phyloP scores from a whole-genome alignment of 2,113 vertebrate species.

The Pedetes capensis region DNA sequence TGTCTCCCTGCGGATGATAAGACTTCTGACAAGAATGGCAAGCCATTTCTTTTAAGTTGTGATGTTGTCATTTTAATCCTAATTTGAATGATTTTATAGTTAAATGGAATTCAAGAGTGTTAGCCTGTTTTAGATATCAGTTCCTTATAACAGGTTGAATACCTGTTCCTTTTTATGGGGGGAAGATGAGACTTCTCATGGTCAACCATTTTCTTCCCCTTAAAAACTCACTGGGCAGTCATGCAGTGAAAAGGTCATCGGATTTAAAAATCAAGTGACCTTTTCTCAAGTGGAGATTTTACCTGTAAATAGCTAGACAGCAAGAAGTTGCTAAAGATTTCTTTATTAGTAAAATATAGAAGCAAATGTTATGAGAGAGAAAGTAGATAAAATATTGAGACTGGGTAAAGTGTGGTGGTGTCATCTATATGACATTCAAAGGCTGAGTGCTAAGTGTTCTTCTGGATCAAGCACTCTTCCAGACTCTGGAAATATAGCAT shows the following conservation, averaged over 20 bases:
- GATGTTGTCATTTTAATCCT: background rate
- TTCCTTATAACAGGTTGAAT: background rate
- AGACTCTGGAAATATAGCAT: background rate
- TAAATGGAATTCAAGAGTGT: background rate
- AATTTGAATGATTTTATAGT: slow-evolving; percentile 27
- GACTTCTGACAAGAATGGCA: background rate
- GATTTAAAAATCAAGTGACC: background rate
- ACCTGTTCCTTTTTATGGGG: background rate
- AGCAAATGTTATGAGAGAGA: background rate
- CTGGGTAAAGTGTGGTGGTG: background rate
- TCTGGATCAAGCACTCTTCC: background rate
- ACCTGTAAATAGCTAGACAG: background rate
- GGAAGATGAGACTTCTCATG: background rate
- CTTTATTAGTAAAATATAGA: background rate
- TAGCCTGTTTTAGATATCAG: background rate
- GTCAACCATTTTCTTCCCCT: background rate
- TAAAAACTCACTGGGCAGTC: background rate
- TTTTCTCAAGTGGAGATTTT: background rate
- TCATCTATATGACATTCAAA: background rate
- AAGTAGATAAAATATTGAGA: background rate
- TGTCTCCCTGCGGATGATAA: background rate
- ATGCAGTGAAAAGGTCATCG: background rate
- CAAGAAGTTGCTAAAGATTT: background rate
- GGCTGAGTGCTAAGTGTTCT: background rate
- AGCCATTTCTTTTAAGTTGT: slow-evolving; percentile 3